Evolutionary conservation across 2,113 vertebrate genomes (phyloP).

Genomic region (Sisor rabdophorus): DNA sequence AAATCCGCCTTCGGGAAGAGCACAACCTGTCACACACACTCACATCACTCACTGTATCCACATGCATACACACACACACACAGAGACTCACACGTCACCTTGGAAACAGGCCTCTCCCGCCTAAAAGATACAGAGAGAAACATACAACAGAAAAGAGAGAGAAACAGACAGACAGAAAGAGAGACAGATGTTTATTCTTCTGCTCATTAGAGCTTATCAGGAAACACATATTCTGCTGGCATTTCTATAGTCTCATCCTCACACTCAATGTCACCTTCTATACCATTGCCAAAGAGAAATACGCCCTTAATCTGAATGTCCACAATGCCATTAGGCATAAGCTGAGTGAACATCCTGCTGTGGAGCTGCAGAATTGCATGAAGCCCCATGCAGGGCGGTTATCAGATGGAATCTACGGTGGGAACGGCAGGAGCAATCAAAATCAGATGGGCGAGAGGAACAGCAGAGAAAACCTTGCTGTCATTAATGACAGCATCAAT

Average conservation of each 20-base stretch:
- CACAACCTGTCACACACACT: constrained; percentile 52
- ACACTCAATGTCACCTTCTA: constrained; percentile 8
- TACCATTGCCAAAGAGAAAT: not conserved
- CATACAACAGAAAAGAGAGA: not conserved
- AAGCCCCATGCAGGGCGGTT: not conserved
- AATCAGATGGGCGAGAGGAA: not conserved
- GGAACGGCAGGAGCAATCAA: constrained; percentile 12
- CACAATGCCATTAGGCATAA: not conserved
- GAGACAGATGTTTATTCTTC: not conserved
- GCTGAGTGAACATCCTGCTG: not conserved
- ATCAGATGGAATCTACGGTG: not conserved
- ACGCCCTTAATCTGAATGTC: constrained; percentile 2
- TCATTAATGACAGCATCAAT: not conserved
- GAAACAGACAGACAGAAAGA: not conserved
- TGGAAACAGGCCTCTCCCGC: constrained; percentile 52
- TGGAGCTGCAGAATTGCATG: constrained; percentile 7
- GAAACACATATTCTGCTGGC: not conserved
- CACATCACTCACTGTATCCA: constrained; percentile 46
- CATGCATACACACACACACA: not conserved
- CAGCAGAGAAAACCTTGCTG: not conserved
- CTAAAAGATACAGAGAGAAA: constrained; percentile 11
- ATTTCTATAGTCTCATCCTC: not conserved
- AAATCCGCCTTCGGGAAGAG: constrained; percentile 35
- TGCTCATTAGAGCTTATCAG: not conserved
- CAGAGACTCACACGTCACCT: constrained; percentile 42